Evolutionary conservation across 2,797 vertebrate species (phyloP).

Genomic region (Zonotrichia albicollis): DNA sequence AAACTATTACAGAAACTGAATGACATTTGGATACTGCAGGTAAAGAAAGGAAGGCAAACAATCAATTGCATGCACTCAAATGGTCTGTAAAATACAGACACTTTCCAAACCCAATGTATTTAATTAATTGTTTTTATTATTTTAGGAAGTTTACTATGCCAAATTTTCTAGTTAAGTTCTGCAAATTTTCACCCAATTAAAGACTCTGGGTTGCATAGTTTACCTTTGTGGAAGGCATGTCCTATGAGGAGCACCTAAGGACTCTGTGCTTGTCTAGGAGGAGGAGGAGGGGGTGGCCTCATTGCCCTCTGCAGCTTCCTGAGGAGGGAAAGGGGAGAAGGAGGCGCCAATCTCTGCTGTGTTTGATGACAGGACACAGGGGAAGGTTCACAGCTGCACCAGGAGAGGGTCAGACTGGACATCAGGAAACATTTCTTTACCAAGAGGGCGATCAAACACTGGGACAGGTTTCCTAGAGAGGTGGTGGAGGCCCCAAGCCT

Average conservation of each 20-base stretch:
- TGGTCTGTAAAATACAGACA: background rate
- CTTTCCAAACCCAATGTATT: fast-evolving
- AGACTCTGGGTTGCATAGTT: background rate
- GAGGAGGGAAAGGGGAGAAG: background rate
- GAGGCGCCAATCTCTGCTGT: background rate
- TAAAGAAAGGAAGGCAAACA: background rate
- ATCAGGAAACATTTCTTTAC: background rate
- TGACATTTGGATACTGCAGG: background rate
- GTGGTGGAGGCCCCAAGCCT: background rate
- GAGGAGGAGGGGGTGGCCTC: background rate
- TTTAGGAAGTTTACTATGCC: background rate
- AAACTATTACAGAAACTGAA: background rate
- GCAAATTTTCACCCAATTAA: background rate
- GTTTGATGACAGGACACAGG: background rate
- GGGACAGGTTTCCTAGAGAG: background rate
- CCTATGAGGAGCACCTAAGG: background rate
- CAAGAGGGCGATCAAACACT: background rate
- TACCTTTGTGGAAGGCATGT: background rate
- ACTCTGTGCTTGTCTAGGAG: background rate
- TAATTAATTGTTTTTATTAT: background rate
- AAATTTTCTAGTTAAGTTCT: background rate
- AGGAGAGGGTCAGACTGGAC: background rate
- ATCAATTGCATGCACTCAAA: background rate
- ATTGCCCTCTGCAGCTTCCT: background rate
- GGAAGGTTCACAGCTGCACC: background rate